phyloP scores from a whole-genome alignment of 2,888 invertebrate species.

The Tricholauxania praeusta region DNA sequence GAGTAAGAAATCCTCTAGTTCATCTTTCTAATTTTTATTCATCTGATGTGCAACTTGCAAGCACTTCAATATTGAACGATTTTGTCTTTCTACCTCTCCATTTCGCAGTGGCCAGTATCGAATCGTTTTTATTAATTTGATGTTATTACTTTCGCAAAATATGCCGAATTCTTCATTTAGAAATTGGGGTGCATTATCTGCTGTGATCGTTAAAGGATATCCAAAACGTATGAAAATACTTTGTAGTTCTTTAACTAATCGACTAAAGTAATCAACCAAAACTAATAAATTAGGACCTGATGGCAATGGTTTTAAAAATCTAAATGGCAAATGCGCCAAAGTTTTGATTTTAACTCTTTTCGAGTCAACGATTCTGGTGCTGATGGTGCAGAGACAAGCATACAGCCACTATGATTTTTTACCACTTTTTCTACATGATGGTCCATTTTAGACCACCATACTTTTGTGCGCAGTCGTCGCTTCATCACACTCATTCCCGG shows the following conservation, averaged over 20 bases:
- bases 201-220: conserved; percentile 32
- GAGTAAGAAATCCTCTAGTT: conserved; percentile 25
- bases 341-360: conserved; percentile 35
- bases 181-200: conserved; percentile 38
- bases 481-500: conserved; percentile 4
- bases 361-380: conserved; percentile 52
- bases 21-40: neutral
- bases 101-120: conserved; percentile 37
- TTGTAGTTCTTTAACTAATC: conserved; percentile 29
- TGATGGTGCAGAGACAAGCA: conserved; percentile 31
- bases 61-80: conserved; percentile 27
- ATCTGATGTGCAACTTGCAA: neutral
- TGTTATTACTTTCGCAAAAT: neutral
- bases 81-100: conserved; percentile 33
- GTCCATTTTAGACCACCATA: conserved; percentile 43
- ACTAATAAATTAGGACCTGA: conserved; percentile 35
- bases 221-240: conserved; percentile 34
- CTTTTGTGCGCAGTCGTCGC: neutral
- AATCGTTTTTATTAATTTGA: conserved; percentile 25
- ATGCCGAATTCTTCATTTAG: neutral
- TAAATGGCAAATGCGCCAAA: conserved; percentile 48
- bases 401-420: conserved; percentile 32
- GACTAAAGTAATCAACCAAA: conserved; percentile 38
- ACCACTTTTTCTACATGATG: conserved; percentile 39
- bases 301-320: conserved; percentile 50